Evolutionary conservation across 1,140 invertebrate genomes (phyloP).

Genomic region (Samia ricini): DNA sequence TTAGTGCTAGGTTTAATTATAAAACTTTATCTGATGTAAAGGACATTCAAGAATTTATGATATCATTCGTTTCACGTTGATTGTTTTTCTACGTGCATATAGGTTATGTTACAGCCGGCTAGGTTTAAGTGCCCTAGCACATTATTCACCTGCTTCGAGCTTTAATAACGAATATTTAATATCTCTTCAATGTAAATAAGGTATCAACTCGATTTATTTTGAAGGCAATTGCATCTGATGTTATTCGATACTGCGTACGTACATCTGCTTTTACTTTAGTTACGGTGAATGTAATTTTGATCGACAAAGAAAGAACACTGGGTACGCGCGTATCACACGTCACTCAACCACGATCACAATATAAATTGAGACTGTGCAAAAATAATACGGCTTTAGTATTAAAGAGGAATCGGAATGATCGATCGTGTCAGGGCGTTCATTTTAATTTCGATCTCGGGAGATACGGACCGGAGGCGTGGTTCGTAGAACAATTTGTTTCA

Average conservation of each 20-base stretch:
- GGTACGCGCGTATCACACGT: conserved; percentile 55
- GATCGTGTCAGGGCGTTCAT: conserved; percentile 71
- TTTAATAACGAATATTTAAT: too few relatives aligned
- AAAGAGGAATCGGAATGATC: conserved; percentile 73
- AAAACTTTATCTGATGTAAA: too few relatives aligned
- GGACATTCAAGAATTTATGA: too few relatives aligned
- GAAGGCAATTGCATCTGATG: not conserved
- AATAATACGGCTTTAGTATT: conserved; percentile 71
- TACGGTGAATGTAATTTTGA: conserved; percentile 39
- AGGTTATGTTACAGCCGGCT: too few relatives aligned
- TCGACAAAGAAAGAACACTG: conserved; percentile 54
- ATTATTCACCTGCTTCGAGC: too few relatives aligned
- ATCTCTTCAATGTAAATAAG: too few relatives aligned
- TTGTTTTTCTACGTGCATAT: too few relatives aligned
- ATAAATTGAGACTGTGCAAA: conserved; percentile 73
- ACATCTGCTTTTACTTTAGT: conserved; percentile 24
- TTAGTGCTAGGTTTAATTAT: too few relatives aligned
- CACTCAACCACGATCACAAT: conserved; percentile 50
- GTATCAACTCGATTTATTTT: not conserved
- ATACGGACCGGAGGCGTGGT: conserved; percentile 67
- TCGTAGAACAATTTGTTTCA: conserved; percentile 69
- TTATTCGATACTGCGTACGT: not conserved
- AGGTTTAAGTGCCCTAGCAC: too few relatives aligned
- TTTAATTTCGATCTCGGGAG: conserved; percentile 73
- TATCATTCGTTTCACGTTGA: too few relatives aligned